phyloP scores from a whole-genome alignment of 2,888 invertebrate genomes.

The Coleophora flavipennella region DNA sequence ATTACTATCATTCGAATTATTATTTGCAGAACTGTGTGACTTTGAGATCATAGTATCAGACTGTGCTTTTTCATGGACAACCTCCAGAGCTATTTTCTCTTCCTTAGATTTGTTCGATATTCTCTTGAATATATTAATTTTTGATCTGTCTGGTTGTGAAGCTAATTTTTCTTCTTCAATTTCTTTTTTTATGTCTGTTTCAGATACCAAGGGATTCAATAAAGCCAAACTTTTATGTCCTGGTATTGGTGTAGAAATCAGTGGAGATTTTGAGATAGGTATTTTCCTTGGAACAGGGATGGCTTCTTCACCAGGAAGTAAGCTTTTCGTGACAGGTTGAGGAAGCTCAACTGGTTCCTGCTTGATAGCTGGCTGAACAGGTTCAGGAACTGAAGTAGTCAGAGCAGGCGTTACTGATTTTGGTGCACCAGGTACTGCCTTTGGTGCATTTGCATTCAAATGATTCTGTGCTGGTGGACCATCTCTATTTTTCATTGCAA shows the following conservation, averaged over 20 bases:
- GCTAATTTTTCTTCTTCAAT: slow-evolving; percentile 75
- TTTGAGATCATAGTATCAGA: slow-evolving; percentile 60
- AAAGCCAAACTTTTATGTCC: slow-evolving; percentile 38
- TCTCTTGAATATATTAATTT: slow-evolving; percentile 90
- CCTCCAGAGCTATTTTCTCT: slow-evolving; percentile 64
- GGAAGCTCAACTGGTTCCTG: slow-evolving; percentile 46
- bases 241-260: slow-evolving; percentile 49
- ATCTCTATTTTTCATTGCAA: slow-evolving; percentile 53
- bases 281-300: slow-evolving; percentile 65
- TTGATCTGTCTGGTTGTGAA: slow-evolving; percentile 87
- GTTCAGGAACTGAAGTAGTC: slow-evolving; percentile 26
- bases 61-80: slow-evolving; percentile 51
- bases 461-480: slow-evolving; percentile 57
- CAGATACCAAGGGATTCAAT: slow-evolving; percentile 42
- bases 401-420: slow-evolving; percentile 31
- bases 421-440: slow-evolving; percentile 29
- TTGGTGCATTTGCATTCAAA: slow-evolving; percentile 53
- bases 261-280: slow-evolving; percentile 63
- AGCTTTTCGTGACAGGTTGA: slow-evolving; percentile 26
- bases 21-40: slow-evolving; percentile 48
- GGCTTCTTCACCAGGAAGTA: slow-evolving; percentile 41
- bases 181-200: slow-evolving; percentile 65
- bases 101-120: slow-evolving; percentile 83
- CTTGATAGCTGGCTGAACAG: slow-evolving; percentile 44
- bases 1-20: slow-evolving; percentile 34